Conservation (phyloP, 2,888 invertebrate species). For the Pediacus dermestoides region DNA sequence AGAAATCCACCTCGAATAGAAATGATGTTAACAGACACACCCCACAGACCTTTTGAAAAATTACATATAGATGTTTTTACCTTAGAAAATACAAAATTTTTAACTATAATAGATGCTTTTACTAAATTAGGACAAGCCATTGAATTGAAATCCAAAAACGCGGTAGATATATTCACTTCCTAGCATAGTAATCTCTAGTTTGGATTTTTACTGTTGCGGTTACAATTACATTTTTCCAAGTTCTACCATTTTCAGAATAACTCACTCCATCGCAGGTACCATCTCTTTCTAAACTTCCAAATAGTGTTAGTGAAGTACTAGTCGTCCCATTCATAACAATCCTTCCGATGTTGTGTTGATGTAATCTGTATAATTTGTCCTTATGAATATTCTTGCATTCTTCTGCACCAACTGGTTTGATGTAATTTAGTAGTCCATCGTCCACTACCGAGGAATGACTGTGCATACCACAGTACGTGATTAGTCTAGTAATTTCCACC, state of each 20-base stretch:
- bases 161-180: background rate
- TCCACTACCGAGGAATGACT: conserved; percentile 17
- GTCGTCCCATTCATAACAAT: too few species aligned
- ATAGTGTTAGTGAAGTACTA: too few species aligned
- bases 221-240: too few species aligned
- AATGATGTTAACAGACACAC: background rate
- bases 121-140: conserved; percentile 7
- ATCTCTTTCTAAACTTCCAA: too few species aligned
- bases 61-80: conserved; percentile 8
- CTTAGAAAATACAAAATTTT: background rate
- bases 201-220: conserved; percentile 15
- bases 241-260: too few species aligned
- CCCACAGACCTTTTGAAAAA: conserved; percentile 1
- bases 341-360: too few species aligned
- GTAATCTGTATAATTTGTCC: too few species aligned
- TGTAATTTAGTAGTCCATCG: conserved; percentile 17
- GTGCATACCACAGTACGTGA: conserved; percentile 18
- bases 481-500: conserved; percentile 15
- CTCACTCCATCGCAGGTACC: too few species aligned
- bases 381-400: too few species aligned
- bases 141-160: background rate
- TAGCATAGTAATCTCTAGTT: conserved; percentile 14
- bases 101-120: conserved; percentile 6
- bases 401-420: too few species aligned
- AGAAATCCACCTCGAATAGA: background rate